Evolutionary conservation across 2,888 invertebrate genomes (phyloP), one percentile per base, ranked within the genome.

Genomic region (Tetanocera ferruginea): DNA sequence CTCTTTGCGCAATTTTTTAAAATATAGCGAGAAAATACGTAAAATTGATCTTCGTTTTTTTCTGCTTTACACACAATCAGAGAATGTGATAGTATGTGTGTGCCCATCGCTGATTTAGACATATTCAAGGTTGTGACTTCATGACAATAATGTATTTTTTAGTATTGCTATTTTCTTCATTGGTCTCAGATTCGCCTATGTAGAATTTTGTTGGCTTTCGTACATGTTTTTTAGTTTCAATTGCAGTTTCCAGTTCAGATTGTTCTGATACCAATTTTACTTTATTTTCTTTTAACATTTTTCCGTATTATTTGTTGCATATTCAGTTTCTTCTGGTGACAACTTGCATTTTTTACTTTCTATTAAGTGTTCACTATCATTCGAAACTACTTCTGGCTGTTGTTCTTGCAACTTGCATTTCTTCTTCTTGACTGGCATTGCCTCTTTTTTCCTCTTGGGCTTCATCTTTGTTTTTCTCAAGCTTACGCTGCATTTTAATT

Each of bases 61-160:
- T n/a, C n/a, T n/a, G n/a, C n/a, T n/a, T n/a, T n/a, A n/a, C n/a
- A n/a, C n/a, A n/a, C n/a, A n/a, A n/a, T n/a, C n/a, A n/a, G n/a
- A n/a, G n/a, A n/a, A n/a, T n/a, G n/a, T n/a, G n/a, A n/a, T n/a
- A n/a, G n/a, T n/a, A n/a, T n/a, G n/a, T n/a, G n/a, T n/a, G n/a
- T n/a, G n/a, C n/a, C n/a, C n/a, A n/a, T n/a, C n/a, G n/a, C n/a
- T n/a, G n/a, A 88, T 95, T 94, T 1, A 95, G 91, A 79, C 93
- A 91, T 76, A 94, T 92, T 96, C 96, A 96, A 0, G 95, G 95
- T 78, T 92, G 86, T 0, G 89, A 88, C 9, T 86, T 85, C 82
- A 89, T 85, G 0, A 84, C 85, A 75, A 89, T 85, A 2, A 85
- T 81, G 67, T 88, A 76, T 80, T 71, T 79, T 62, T 23, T 49